These are phyloP conservation scores for Drosophila mimica DNA, from an alignment of 2,888 invertebrate genomes.

Conservation along the genomic window DNA sequence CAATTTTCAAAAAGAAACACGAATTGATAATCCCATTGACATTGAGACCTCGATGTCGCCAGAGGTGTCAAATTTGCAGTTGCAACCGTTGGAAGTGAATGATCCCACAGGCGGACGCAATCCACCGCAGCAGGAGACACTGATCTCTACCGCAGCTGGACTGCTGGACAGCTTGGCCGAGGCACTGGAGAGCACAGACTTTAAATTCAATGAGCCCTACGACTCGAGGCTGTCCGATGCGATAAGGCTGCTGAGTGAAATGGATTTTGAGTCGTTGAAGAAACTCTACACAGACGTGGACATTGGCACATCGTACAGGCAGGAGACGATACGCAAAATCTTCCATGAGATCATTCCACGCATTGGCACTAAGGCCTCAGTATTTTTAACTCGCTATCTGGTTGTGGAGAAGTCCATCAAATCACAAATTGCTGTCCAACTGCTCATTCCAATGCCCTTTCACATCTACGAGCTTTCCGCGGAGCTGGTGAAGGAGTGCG, in stretches of 20 bases:
- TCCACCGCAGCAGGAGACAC: slow-evolving; percentile 82
- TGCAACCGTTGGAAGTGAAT: slow-evolving; percentile 78
- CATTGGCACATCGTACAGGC: slow-evolving; percentile 90
- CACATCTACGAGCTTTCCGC: slow-evolving; percentile 88
- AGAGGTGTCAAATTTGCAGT: slow-evolving; percentile 76
- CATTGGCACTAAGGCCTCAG: slow-evolving; percentile 88
- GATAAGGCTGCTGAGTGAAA: slow-evolving; percentile 83
- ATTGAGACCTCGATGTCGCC: slow-evolving; percentile 84
- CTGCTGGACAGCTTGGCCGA: slow-evolving; percentile 83
- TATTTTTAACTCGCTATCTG: slow-evolving; percentile 88
- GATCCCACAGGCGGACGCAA: slow-evolving; percentile 85
- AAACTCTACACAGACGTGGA: slow-evolving; percentile 87
- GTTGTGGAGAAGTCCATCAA: slow-evolving; percentile 88
- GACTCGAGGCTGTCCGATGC: slow-evolving; percentile 84
- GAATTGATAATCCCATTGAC: slow-evolving; percentile 84
- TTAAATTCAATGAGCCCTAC: slow-evolving; percentile 84
- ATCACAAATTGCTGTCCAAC: slow-evolving; percentile 88
- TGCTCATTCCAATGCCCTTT: slow-evolving; percentile 89
- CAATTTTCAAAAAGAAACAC: slow-evolving; percentile 83
- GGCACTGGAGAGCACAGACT: slow-evolving; percentile 83
- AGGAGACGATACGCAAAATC: slow-evolving; percentile 90
- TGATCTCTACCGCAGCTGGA: slow-evolving; percentile 78
- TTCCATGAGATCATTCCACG: slow-evolving; percentile 90
- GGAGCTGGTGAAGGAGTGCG: slow-evolving; percentile 86
- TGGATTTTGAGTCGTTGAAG: slow-evolving; percentile 83